Percentiles rank a stretch among this genome's conserved stretches.
These are phyloP conservation scores for Trichomalopsis sarcophagae DNA, from an alignment of 1,140 invertebrate genomes.

Conservation along the genomic window DNA sequence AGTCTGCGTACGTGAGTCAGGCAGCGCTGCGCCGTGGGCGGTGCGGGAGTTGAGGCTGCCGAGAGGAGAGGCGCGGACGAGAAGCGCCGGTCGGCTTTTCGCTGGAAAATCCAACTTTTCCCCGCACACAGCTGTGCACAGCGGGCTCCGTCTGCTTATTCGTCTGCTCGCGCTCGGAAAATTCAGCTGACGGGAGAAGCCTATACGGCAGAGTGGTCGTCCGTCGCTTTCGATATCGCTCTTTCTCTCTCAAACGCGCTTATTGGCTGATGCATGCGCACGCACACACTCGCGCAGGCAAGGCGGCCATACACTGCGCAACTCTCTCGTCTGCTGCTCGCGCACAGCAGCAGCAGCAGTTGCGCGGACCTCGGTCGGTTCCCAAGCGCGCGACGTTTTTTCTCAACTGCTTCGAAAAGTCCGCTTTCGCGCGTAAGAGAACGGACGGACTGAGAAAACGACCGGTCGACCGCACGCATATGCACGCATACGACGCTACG, in stretches of 20 bases:
- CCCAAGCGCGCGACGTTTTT: constrained; percentile 15
- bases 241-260: not conserved
- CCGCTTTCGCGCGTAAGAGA: not conserved
- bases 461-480: not conserved
- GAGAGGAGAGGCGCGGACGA: constrained; percentile 8
- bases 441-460: not conserved
- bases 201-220: not conserved
- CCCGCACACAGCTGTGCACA: constrained; percentile 36
- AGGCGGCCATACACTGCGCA: not conserved
- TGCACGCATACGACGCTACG: not conserved
- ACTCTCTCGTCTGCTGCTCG: not conserved
- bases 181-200: not conserved
- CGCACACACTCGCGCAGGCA: not conserved
- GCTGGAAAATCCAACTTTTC: not conserved
- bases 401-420: not conserved
- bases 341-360: not conserved
- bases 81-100: not conserved
- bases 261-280: not conserved
- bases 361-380: constrained; percentile 27
- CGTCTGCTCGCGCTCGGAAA: not conserved
- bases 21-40: not conserved
- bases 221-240: constrained; percentile 1
- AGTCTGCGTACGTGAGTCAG: constrained; percentile 22
- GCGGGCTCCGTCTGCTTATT: not conserved
- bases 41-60: not conserved